phyloP scores from a whole-genome alignment of 1,140 invertebrate genomes.

The Drosophila miranda region DNA sequence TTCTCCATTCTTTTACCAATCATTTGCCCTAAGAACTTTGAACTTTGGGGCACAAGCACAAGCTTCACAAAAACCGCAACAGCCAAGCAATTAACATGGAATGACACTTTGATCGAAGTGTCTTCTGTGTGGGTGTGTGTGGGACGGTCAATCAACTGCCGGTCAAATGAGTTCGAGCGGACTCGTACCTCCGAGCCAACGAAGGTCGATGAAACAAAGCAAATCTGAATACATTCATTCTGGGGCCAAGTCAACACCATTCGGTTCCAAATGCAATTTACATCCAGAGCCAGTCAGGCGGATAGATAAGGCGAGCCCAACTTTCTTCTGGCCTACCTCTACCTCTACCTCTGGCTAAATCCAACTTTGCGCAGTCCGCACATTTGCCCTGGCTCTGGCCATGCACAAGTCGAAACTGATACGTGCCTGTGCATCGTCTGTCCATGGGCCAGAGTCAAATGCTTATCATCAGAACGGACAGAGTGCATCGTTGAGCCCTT shows the following conservation, averaged over 20 bases:
- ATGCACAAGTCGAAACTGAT: slow-evolving; percentile 32
- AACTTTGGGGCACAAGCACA: slow-evolving; percentile 32
- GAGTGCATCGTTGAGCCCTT: slow-evolving; percentile 35
- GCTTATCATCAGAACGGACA: slow-evolving; percentile 37
- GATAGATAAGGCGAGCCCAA: slow-evolving; percentile 26
- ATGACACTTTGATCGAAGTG: slow-evolving; percentile 56
- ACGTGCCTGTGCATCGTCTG: slow-evolving; percentile 34
- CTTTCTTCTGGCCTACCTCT: slow-evolving; percentile 13
- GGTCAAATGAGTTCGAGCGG: slow-evolving; percentile 20
- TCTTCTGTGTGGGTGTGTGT: slow-evolving; percentile 39
- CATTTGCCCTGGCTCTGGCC: slow-evolving; percentile 16
- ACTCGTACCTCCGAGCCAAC: slow-evolving; percentile 2
- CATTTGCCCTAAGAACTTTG: slow-evolving; percentile 37
- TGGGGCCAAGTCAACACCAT: neutral
- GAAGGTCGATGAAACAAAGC: slow-evolving; percentile 3
- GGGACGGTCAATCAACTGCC: slow-evolving; percentile 36
- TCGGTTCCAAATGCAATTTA: slow-evolving; percentile 1
- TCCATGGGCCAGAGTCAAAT: slow-evolving; percentile 3
- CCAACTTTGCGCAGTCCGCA: slow-evolving; percentile 15
- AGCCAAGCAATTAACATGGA: slow-evolving; percentile 55
- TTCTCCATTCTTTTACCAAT: neutral
- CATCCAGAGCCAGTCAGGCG: slow-evolving; percentile 24
- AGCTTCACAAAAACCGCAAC: slow-evolving; percentile 42
- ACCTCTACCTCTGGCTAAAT: slow-evolving; percentile 14
- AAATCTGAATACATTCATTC: slow-evolving; percentile 1